Base-by-base conservation (phyloP, 2,113 vertebrate species). In the Chitala chitala region DNA sequence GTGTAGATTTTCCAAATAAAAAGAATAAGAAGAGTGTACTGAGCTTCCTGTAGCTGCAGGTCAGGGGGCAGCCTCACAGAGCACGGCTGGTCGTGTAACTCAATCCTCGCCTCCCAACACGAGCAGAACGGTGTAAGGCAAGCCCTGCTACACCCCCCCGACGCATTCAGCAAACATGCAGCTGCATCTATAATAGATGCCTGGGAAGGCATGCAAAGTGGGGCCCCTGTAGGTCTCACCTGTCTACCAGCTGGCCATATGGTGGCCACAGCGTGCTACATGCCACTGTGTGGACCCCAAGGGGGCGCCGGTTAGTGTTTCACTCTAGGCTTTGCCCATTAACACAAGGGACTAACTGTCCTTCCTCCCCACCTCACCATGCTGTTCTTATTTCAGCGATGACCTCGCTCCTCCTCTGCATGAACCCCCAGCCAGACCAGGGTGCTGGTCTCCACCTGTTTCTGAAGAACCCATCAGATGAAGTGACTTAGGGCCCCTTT, bases 171-270 rank as follows among this genome's bases (percentile, higher is more conserved):
- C 79, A 82, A 83, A 84, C 71, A 82, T 79, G 79, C 79, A 84
- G 54, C 63, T 76, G 70, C 75, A 78, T 80, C 77, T 76, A 66
- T 82, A 84, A 74, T 78, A 75, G 76, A 80, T 54, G 73, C 59
- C 63, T 50, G 36, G 58, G 74, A 76, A 75, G 80, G 80, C 80
- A 79, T 69, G 77, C 74, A 69, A 58, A 69, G 44, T 75, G 40
- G 76, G n/a, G 69, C n/a, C 55, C 76, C n/a, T 22, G 22, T 33
- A 79, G 73, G 15, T 65, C 22, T 1, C 8, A 51, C 79, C 78
- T 72, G 71, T 81, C 77, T 78, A 80, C 75, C 78, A 79, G 44
- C 58, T 61, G 61, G 78, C 83, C 88, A 87, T 84, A 87, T 88
- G 89, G 71, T 70, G 33, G 59, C 64, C 79, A 77, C n/a, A n/a